Evolutionary conservation across 2,888 invertebrate genomes (phyloP).

Genomic region (Lordiphosa andalusiaca): DNA sequence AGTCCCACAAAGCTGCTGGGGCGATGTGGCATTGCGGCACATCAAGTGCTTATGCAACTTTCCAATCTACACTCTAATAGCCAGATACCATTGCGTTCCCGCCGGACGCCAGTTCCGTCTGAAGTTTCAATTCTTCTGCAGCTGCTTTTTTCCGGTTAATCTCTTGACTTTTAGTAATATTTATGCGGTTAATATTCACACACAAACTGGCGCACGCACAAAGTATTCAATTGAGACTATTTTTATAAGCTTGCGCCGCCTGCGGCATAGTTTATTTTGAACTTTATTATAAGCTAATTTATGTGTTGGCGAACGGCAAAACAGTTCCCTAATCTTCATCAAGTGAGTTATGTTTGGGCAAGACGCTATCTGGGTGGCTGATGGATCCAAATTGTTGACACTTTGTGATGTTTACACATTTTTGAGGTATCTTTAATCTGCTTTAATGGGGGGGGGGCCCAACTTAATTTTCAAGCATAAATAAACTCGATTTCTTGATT

Average conservation of each 20-base stretch:
- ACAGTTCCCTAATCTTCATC: constrained; percentile 28
- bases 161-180: constrained; percentile 46
- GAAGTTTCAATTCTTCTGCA: constrained; percentile 12
- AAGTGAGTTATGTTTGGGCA: constrained; percentile 23
- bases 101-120: too few species aligned
- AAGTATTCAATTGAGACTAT: constrained; percentile 44
- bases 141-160: constrained; percentile 36
- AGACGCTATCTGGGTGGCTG: constrained; percentile 15
- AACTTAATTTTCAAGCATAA: too few species aligned
- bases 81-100: too few species aligned
- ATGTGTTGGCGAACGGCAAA: constrained; percentile 47
- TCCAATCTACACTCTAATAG: not conserved
- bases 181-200: constrained; percentile 56
- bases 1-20: too few species aligned
- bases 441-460: too few species aligned
- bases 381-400: constrained; percentile 1
- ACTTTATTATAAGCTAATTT: constrained; percentile 62
- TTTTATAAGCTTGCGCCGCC: constrained; percentile 46
- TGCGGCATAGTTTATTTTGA: constrained; percentile 34
- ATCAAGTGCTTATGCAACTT: too few species aligned
- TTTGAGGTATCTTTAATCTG: too few species aligned
- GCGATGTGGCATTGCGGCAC: too few species aligned
- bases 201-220: not conserved
- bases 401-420: constrained; percentile 1
- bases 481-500: too few species aligned